phyloP scores from a whole-genome alignment of 2,797 vertebrate genomes.

The Macropodus opercularis region DNA sequence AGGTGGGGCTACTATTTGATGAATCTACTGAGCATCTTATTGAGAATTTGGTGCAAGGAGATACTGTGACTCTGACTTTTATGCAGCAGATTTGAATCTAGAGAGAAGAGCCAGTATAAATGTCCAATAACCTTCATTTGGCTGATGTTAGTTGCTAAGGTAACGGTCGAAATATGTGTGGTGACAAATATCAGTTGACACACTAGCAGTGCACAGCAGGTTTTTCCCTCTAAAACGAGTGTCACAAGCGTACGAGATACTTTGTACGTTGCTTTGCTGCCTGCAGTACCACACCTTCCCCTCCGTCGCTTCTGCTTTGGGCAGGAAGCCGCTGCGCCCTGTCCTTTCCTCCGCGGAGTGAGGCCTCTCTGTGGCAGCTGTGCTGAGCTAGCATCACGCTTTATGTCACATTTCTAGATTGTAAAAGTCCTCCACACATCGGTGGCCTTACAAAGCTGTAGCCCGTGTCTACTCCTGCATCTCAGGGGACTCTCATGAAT shows the following conservation, averaged over 20 bases:
- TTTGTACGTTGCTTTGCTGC: not conserved
- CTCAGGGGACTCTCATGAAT: slow-evolving; percentile 37
- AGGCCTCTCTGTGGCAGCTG: slow-evolving; percentile 42
- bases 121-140: too few species aligned
- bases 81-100: too few species aligned
- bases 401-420: slow-evolving; percentile 46
- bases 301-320: slow-evolving; percentile 10
- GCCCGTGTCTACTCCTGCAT: slow-evolving; percentile 28
- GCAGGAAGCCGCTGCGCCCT: slow-evolving; percentile 16
- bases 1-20: slow-evolving; percentile 11
- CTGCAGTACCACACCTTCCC: slow-evolving; percentile 3
- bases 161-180: too few species aligned
- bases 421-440: slow-evolving; percentile 47
- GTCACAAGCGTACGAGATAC: not conserved
- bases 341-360: slow-evolving; percentile 30
- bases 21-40: too few species aligned
- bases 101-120: too few species aligned
- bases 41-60: too few species aligned
- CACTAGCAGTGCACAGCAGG: not conserved
- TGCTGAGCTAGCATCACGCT: slow-evolving; percentile 66
- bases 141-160: too few species aligned
- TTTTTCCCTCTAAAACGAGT: not conserved
- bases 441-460: slow-evolving; percentile 27
- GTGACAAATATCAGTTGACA: slow-evolving; percentile 1
- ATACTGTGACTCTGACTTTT: too few species aligned